Evolutionary conservation across 1,140 invertebrate genomes (phyloP).

Genomic region (Myzus persicae): DNA sequence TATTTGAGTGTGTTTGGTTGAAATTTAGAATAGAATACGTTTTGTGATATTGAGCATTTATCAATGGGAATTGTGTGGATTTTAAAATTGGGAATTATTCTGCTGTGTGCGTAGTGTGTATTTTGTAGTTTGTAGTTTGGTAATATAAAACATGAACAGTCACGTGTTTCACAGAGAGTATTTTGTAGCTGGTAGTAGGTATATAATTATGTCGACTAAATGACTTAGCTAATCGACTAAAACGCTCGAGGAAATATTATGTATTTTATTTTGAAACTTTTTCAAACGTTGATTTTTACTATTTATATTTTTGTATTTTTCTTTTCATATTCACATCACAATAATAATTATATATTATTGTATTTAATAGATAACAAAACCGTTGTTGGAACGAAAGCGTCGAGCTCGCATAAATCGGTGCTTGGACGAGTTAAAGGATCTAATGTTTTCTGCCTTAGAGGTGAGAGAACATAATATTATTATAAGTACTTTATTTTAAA

Average conservation of each 20-base stretch:
- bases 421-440: constrained; percentile 70
- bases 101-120: too few species aligned
- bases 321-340: neutral
- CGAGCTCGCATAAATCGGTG: constrained; percentile 73
- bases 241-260: neutral
- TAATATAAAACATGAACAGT: neutral
- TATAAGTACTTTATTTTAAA: neutral
- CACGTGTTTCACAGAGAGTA: neutral
- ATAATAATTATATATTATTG: constrained; percentile 57
- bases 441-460: constrained; percentile 68
- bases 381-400: constrained; percentile 72
- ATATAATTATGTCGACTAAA: neutral
- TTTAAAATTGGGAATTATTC: neutral
- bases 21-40: neutral
- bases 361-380: constrained; percentile 68
- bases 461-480: constrained; percentile 61
- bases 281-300: neutral
- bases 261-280: neutral
- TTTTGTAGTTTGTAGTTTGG: neutral
- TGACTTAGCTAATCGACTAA: neutral
- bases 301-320: neutral
- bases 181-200: neutral
- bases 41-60: neutral
- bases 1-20: neutral
- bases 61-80: neutral